These are phyloP conservation scores for Siniperca obscura DNA, from an alignment of 2,797 vertebrate species.

Conservation along the genomic window DNA sequence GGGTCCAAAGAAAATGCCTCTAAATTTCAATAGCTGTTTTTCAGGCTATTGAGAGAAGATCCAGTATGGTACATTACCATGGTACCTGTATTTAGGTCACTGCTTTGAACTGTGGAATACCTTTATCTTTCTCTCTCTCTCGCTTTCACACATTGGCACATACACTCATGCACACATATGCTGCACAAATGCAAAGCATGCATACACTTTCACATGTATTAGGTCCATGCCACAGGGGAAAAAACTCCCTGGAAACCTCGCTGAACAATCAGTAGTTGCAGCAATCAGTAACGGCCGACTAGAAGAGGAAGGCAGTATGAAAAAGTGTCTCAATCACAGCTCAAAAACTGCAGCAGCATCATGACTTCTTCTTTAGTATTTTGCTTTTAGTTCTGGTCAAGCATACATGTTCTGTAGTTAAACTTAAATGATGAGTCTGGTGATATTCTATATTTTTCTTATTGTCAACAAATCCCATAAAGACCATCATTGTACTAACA, in stretches of 20 bases:
- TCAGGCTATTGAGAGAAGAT: constrained; percentile 42
- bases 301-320: background rate
- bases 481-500: background rate
- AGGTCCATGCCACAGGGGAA: constrained; percentile 50
- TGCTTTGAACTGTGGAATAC: constrained; percentile 61
- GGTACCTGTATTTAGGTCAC: constrained; percentile 81
- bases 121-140: constrained; percentile 40
- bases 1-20: constrained; percentile 36
- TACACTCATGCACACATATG: background rate
- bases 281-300: constrained; percentile 17
- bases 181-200: constrained; percentile 51
- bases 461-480: background rate
- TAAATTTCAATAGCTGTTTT: constrained; percentile 44
- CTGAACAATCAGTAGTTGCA: constrained; percentile 39
- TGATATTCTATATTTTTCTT: background rate
- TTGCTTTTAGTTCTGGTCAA: background rate
- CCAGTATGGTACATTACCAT: constrained; percentile 44
- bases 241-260: constrained; percentile 40
- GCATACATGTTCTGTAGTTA: background rate
- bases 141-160: constrained; percentile 15
- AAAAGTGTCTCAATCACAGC: constrained; percentile 8
- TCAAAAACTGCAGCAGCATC: constrained; percentile 21
- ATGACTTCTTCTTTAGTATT: constrained; percentile 1
- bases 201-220: constrained; percentile 50
- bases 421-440: background rate